Conservation (phyloP, 2,797 vertebrate genomes). For the Falco naumanni region DNA sequence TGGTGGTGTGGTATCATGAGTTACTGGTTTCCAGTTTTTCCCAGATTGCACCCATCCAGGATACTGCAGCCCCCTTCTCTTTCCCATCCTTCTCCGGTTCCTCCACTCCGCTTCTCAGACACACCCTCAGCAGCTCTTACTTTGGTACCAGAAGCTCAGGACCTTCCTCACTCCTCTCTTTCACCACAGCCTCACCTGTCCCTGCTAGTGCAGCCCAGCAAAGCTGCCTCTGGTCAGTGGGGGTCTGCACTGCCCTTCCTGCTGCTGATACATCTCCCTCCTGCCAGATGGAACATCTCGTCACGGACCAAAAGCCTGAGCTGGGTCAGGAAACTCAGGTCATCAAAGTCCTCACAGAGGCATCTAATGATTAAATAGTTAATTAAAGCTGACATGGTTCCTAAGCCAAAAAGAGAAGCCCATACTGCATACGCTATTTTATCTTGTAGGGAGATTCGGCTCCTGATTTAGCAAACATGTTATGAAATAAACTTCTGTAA, state of each 20-base stretch:
- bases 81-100: background rate
- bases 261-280: background rate
- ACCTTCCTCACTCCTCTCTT: background rate
- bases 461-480: background rate
- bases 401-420: background rate
- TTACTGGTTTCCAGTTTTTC: background rate
- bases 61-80: background rate
- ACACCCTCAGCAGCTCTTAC: background rate
- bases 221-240: background rate
- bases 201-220: background rate
- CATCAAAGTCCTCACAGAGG: background rate
- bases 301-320: background rate
- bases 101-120: background rate
- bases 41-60: background rate
- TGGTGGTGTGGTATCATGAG: background rate
- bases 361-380: background rate
- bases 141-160: background rate
- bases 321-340: background rate
- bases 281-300: background rate
- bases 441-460: rapidly evolving
- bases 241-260: background rate
- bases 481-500: background rate
- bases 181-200: background rate
- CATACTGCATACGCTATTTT: background rate
- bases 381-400: background rate